Evolutionary conservation across 1,140 invertebrate species (phyloP), one percentile per base, ranked within the genome.

Genomic region (Ceratosolen solmsi): DNA sequence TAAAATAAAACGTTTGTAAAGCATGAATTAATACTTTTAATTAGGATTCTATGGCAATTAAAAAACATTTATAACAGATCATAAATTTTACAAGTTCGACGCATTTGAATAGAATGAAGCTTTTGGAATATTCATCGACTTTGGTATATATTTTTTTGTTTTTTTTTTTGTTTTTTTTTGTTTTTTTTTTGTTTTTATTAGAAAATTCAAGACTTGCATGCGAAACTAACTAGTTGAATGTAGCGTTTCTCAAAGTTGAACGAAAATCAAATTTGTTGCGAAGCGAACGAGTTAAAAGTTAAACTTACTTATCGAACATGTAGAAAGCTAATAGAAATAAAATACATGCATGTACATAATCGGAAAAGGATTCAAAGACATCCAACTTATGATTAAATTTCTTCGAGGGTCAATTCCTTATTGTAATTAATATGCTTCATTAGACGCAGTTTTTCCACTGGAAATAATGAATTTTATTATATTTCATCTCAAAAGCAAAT

Each of bases 261-360:
- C 7, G 65, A 58, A 58, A 79, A 72, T 78, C 63, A 30, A 79
- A 79, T 79, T 79, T 72, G 36, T 71, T 51, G 33, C 33, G n/a
- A 17, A 58, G 56, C n/a, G 51, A 72, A 30, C 46, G 11, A 68
- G 60, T 77, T 36, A 65, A 76, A 27, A 77, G 41, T 77, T 77
- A 65, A 46, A 25, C 27, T 15, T 36, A 65, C 27, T 11, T 65
- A 2, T 20, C 17, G 3, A 65, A 36, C 30, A 4, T 65, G 30
- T 36, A 65, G 60, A 20, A 65, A 20, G 25, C 30, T 65, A 17
- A 65, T 20, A 33, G 9, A 73, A 33, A 54, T 22, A 22, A 73
- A 73, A 73, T 65, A 36, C 22, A 33, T 36, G 8, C 15, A 65
- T n/a, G 4, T 0, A 11, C 30, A 5, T 13, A 36, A 9, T 36